phyloP scores from a whole-genome alignment of 2,113 vertebrate species.

The Pholis gunnellus region DNA sequence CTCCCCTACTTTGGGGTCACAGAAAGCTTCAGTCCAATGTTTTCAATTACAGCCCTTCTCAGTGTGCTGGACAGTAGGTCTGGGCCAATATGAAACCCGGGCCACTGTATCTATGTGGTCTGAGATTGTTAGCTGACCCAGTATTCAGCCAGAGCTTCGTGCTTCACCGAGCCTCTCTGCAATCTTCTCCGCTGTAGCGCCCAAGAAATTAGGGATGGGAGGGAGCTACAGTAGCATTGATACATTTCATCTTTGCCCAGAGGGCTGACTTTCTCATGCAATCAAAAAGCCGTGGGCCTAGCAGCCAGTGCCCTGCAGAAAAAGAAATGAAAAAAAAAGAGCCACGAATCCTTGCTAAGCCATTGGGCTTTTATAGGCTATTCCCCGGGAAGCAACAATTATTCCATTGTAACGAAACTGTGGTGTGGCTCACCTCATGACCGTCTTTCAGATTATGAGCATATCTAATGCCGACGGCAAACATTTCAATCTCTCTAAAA shows the following conservation, averaged over 20 bases:
- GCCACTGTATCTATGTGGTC: conserved; percentile 57
- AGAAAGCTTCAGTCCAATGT: conserved; percentile 41
- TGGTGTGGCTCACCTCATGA: conserved; percentile 27
- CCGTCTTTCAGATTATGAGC: conserved; percentile 51
- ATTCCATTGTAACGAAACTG: conserved; percentile 57
- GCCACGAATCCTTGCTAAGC: conserved; percentile 34
- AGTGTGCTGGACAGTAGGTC: conserved; percentile 54
- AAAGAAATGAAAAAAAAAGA: conserved; percentile 29
- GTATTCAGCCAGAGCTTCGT: conserved; percentile 66
- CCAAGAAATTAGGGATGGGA: conserved; percentile 63
- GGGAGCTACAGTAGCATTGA: conserved; percentile 48
- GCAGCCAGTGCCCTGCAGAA: conserved; percentile 32
- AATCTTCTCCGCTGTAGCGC: conserved; percentile 62
- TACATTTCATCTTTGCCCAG: conserved; percentile 71
- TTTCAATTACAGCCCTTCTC: conserved; percentile 59
- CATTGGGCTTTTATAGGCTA: conserved; percentile 54
- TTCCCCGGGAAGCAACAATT: conserved; percentile 62
- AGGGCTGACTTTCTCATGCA: conserved; percentile 54
- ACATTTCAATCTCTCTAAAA: conserved; percentile 50
- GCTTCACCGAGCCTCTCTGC: conserved; percentile 67
- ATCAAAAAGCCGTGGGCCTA: conserved; percentile 34
- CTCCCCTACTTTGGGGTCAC: neutral
- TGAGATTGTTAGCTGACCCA: conserved; percentile 71
- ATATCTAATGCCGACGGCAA: conserved; percentile 61
- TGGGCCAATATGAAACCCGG: conserved; percentile 54